Conservation (phyloP, 2,797 vertebrate genomes). For the Dicrostonyx torquatus region DNA sequence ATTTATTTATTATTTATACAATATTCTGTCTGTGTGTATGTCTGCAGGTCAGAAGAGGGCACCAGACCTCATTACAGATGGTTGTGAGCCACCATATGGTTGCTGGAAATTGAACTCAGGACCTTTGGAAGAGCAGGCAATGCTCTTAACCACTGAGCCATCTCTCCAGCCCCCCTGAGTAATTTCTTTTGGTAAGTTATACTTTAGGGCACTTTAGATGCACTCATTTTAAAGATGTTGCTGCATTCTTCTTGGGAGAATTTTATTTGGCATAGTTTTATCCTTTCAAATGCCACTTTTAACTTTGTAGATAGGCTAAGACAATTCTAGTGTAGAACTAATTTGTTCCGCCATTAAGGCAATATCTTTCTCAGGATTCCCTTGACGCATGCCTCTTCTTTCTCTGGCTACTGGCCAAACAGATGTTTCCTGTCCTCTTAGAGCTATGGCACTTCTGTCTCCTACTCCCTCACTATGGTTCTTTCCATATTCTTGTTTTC, state of each 20-base stretch:
- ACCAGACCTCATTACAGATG: no score
- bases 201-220: neutral
- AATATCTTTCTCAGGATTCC: neutral
- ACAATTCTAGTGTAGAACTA: neutral
- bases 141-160: no score
- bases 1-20: no score
- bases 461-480: neutral
- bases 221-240: neutral
- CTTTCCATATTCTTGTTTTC: neutral
- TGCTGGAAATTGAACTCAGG: no score
- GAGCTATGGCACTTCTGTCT: neutral
- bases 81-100: no score
- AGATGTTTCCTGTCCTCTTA: neutral
- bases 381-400: neutral
- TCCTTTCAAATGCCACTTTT: neutral
- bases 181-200: neutral
- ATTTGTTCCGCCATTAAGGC: neutral
- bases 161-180: no score
- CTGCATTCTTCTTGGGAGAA: neutral
- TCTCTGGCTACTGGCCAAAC: neutral
- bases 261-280: neutral
- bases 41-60: no score
- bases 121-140: no score
- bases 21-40: no score
- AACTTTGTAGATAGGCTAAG: neutral